A percentile compares a stretch with the other conserved stretches of the same genome.
Evolutionary conservation across 2,113 vertebrate genomes (phyloP).

Genomic region (Cnemophilus loriae): DNA sequence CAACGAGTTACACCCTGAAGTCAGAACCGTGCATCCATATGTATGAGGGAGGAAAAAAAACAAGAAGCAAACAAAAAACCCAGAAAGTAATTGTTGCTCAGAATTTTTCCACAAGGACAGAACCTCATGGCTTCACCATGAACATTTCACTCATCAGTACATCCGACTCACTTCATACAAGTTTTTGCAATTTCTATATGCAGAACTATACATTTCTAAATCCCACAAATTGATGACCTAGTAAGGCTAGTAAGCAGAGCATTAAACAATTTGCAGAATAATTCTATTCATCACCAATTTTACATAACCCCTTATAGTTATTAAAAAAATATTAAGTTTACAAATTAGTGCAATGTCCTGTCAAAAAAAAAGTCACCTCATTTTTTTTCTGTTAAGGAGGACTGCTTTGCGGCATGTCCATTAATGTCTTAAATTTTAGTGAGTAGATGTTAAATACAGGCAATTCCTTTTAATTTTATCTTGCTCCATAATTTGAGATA

Average conservation of each 20-base stretch:
- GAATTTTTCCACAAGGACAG: neutral
- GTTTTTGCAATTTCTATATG: neutral
- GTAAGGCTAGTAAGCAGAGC: neutral
- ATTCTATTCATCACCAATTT: neutral
- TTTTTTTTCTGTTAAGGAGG: neutral
- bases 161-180: neutral
- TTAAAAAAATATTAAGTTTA: neutral
- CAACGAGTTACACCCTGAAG: neutral
- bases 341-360: neutral
- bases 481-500: neutral
- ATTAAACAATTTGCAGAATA: neutral
- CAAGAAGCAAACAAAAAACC: neutral
- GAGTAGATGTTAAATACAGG: neutral
- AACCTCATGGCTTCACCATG: neutral
- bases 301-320: neutral
- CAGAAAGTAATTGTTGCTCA: neutral
- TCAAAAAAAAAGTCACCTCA: neutral
- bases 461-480: neutral
- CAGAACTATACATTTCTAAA: neutral
- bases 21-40: neutral
- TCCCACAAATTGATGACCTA: neutral
- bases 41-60: neutral
- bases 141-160: neutral
- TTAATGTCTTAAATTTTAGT: neutral
- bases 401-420: neutral